These are phyloP conservation scores for Julus scanicus DNA, from an alignment of 2,888 invertebrate genomes.

Conservation along the genomic window DNA sequence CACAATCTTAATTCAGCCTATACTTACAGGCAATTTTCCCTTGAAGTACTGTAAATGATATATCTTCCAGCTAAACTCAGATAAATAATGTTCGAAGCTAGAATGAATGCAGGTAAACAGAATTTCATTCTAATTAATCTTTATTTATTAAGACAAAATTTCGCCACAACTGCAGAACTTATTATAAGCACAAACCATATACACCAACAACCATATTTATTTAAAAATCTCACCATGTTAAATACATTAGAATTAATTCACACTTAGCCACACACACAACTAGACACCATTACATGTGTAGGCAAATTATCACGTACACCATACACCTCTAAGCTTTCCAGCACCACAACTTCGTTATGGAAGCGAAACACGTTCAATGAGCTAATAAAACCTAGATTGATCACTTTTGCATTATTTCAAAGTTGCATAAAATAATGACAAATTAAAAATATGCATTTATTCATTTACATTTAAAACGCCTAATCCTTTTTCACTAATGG, in stretches of 20 bases:
- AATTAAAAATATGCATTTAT: not conserved
- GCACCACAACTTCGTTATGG: not conserved
- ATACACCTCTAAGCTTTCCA: not conserved
- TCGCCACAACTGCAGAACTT: too few relatives aligned
- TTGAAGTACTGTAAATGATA: too few relatives aligned
- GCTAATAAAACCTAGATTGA: constrained; percentile 14
- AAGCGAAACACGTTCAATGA: not conserved
- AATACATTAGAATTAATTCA: constrained; percentile 16
- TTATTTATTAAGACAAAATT: too few relatives aligned
- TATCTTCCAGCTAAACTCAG: too few relatives aligned
- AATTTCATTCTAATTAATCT: too few relatives aligned
- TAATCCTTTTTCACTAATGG: constrained; percentile 58
- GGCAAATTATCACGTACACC: not conserved
- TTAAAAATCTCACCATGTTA: constrained; percentile 19
- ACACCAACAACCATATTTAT: constrained; percentile 39
- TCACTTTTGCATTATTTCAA: constrained; percentile 23
- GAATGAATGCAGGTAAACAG: too few relatives aligned
- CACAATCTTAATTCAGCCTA: too few relatives aligned
- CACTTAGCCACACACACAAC: constrained; percentile 18
- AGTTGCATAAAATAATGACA: constrained; percentile 41
- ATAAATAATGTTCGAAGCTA: too few relatives aligned
- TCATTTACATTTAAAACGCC: constrained; percentile 51
- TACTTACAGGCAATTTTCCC: too few relatives aligned
- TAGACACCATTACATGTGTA: constrained; percentile 1
- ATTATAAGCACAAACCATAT: too few relatives aligned